A percentile compares a stretch with the other conserved stretches of the same genome.
Evolutionary conservation across 2,797 vertebrate genomes (phyloP).

Genomic region (Chrosomus eos): DNA sequence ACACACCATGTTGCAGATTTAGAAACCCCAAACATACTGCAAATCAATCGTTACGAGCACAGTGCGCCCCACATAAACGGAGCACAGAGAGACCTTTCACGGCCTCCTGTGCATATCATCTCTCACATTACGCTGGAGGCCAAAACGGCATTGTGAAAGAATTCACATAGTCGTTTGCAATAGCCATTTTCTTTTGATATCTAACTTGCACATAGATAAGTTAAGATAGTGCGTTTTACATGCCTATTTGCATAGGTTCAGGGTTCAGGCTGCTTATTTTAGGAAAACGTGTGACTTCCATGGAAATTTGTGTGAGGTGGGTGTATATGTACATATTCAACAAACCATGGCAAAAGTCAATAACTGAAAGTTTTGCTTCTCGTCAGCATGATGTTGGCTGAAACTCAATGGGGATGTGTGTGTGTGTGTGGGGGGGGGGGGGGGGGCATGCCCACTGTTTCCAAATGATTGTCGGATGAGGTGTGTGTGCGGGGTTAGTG

Average conservation of each 20-base stretch:
- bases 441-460: conserved; percentile 14
- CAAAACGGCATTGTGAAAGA: conserved; percentile 52
- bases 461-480: background rate
- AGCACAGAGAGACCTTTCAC: conserved; percentile 57
- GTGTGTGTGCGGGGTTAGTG: background rate
- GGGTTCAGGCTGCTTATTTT: conserved; percentile 56
- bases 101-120: conserved; percentile 62
- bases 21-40: conserved; percentile 60
- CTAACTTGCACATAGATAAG: conserved; percentile 52
- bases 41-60: conserved; percentile 62
- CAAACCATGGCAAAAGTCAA: conserved; percentile 60
- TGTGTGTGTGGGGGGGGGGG: background rate
- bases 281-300: conserved; percentile 45
- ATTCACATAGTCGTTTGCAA: conserved; percentile 41
- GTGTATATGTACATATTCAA: conserved; percentile 60
- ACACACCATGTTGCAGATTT: conserved; percentile 57
- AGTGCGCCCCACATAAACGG: conserved; percentile 53
- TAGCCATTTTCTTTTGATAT: conserved; percentile 54
- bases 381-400: conserved; percentile 42
- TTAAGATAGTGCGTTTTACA: conserved; percentile 40
- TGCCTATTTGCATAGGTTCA: conserved; percentile 54
- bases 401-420: conserved; percentile 13
- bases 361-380: conserved; percentile 53
- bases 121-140: conserved; percentile 56
- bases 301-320: conserved; percentile 53